Conservation (phyloP, 2,113 vertebrate species). For the Ameiurus melas region DNA sequence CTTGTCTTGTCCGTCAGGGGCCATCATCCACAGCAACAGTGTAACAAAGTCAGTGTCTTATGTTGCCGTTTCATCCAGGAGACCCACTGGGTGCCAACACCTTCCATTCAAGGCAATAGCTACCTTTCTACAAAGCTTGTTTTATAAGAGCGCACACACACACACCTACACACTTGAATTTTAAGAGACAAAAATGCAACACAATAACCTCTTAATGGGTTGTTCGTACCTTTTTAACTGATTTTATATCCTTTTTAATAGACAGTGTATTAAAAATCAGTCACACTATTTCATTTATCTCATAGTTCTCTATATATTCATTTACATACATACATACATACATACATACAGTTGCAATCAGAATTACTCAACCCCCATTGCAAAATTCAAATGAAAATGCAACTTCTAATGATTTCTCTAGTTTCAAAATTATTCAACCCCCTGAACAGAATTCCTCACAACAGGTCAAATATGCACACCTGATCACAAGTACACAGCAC, state of each 20-base stretch:
- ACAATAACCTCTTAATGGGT: neutral
- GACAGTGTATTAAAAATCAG: neutral
- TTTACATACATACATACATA: neutral
- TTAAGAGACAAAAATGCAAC: neutral
- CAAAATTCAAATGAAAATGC: no score
- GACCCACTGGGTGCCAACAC: conserved; percentile 30
- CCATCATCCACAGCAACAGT: conserved; percentile 54
- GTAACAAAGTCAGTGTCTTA: conserved; percentile 51
- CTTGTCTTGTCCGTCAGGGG: conserved; percentile 46
- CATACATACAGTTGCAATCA: no score
- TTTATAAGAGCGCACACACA: neutral
- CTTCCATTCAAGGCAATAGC: neutral
- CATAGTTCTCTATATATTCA: neutral
- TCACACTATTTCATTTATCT: neutral
- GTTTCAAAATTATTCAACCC: no score
- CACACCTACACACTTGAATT: neutral
- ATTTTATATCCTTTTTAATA: conserved; percentile 1
- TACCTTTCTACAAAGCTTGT: neutral
- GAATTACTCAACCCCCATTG: no score
- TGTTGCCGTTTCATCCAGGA: conserved; percentile 61
- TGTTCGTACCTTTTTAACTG: neutral
- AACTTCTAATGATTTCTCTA: no score
- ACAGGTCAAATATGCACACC: no score
- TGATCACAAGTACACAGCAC: no score
- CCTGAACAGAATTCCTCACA: no score